These are phyloP conservation scores for Alouatta palliata DNA, from an alignment of 2,113 vertebrate species.

Conservation along the genomic window DNA sequence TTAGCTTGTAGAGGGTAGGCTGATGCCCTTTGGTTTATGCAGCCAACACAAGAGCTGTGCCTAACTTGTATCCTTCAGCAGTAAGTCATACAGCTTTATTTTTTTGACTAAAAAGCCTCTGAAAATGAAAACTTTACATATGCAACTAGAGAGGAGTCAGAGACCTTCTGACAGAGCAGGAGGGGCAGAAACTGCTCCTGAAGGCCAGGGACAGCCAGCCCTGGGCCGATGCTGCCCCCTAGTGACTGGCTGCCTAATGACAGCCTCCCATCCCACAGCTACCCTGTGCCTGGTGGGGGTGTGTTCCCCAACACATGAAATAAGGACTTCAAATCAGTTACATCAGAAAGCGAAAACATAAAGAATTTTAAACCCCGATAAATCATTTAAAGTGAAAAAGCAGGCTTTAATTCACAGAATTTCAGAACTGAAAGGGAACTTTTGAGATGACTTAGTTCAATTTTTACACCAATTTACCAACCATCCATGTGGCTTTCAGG, in stretches of 20 bases:
- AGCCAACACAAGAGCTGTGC: background rate
- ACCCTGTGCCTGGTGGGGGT: rapidly evolving
- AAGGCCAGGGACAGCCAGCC: rapidly evolving
- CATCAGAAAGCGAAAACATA: background rate
- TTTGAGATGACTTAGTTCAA: background rate
- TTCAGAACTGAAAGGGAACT: background rate
- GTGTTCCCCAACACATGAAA: background rate
- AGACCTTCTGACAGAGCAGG: rapidly evolving
- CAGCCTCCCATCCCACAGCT: rapidly evolving
- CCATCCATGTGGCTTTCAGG: background rate
- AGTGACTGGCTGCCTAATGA: rapidly evolving
- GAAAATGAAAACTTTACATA: background rate
- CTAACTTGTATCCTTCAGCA: background rate
- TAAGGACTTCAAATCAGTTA: background rate
- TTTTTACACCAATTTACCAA: background rate
- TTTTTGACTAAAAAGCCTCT: background rate
- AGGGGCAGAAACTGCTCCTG: background rate
- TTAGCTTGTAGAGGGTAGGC: background rate
- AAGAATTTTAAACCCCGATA: background rate
- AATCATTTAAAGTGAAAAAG: background rate
- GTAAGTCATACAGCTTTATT: rapidly evolving
- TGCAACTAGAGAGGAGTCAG: background rate
- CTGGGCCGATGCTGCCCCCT: conserved; percentile 8
- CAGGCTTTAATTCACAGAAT: background rate
- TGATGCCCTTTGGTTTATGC: background rate